These are phyloP conservation scores for Corynorhinus townsendii DNA, from an alignment of 2,113 vertebrate genomes.

Conservation along the genomic window DNA sequence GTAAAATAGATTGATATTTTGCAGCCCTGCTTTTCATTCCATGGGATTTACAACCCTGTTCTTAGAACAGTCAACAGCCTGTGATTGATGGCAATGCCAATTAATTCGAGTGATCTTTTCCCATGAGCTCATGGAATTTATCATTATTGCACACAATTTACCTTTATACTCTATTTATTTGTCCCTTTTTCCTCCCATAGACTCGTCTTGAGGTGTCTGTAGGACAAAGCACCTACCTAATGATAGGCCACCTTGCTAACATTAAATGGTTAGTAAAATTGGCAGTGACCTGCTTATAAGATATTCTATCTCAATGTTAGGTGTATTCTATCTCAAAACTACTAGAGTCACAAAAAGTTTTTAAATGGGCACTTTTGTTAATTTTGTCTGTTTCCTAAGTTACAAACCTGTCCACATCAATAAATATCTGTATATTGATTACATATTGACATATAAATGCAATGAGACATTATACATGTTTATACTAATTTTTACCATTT, in stretches of 20 bases:
- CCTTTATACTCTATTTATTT: not conserved
- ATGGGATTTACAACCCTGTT: constrained; percentile 20
- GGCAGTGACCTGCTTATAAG: not conserved
- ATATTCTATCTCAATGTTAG: not conserved
- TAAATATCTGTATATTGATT: not conserved
- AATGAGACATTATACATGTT: not conserved
- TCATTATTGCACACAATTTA: not conserved
- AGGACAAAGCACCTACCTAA: not conserved
- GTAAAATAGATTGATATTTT: constrained; percentile 23
- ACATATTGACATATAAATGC: not conserved
- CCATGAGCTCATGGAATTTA: not conserved
- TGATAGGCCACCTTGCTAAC: not conserved
- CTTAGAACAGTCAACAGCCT: not conserved
- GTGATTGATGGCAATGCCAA: not conserved
- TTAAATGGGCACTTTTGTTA: not conserved
- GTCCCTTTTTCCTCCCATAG: not conserved
- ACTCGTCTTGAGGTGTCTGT: not conserved
- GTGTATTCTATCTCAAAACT: not conserved
- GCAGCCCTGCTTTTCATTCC: not conserved
- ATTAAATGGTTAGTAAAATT: not conserved
- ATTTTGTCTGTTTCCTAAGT: not conserved
- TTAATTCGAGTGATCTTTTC: constrained; percentile 27
- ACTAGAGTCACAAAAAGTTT: not conserved
- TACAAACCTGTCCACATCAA: not conserved
- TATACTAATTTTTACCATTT: not conserved